These are phyloP conservation scores for Operophtera brumata DNA, from an alignment of 2,888 invertebrate species.

Conservation along the genomic window DNA sequence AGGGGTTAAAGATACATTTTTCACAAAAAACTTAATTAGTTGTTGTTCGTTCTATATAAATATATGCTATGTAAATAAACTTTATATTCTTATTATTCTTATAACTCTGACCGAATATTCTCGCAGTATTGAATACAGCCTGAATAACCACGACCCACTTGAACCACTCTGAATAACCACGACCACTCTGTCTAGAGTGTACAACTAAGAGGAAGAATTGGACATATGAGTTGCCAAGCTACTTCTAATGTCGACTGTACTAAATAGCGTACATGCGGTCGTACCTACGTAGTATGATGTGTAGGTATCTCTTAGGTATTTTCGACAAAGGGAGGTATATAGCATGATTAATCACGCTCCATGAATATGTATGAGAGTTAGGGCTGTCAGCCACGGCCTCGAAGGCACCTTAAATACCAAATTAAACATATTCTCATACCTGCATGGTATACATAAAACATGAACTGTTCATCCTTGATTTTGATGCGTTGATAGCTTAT, in stretches of 20 bases:
- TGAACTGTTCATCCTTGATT: constrained; percentile 36
- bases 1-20: too few species aligned
- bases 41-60: too few species aligned
- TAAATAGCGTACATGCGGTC: background rate
- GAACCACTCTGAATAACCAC: too few species aligned
- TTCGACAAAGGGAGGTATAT: constrained; percentile 44
- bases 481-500: constrained; percentile 14
- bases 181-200: background rate
- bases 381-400: constrained; percentile 57
- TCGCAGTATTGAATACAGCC: too few species aligned
- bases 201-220: background rate
- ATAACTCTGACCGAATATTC: too few species aligned
- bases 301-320: constrained; percentile 43
- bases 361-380: constrained; percentile 77
- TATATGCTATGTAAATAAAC: too few species aligned
- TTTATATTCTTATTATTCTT: too few species aligned
- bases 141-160: too few species aligned
- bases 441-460: constrained; percentile 36
- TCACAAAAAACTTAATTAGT: too few species aligned
- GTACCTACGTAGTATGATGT: constrained; percentile 8
- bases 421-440: constrained; percentile 56
- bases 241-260: background rate
- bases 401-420: constrained; percentile 70
- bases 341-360: constrained; percentile 72
- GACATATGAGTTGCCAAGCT: background rate